Evolutionary conservation across 2,797 vertebrate genomes (phyloP).

Genomic region (Aplochiton taeniatus): DNA sequence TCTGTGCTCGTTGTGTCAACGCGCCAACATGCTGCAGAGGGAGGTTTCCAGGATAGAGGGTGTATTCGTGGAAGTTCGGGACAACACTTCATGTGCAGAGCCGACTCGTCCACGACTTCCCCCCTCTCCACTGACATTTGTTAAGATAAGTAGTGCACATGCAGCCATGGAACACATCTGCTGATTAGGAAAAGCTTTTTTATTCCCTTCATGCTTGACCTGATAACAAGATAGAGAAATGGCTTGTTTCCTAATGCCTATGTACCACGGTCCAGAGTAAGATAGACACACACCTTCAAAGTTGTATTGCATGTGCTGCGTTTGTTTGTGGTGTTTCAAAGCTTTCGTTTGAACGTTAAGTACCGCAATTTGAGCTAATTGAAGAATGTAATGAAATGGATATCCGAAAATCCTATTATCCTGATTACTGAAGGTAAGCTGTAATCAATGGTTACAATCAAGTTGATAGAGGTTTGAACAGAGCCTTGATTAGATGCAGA

Average conservation of each 20-base stretch:
- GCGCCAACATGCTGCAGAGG: not conserved
- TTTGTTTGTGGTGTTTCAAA: too few relatives aligned
- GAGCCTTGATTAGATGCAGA: slow-evolving; percentile 32
- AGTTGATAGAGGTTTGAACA: slow-evolving; percentile 23
- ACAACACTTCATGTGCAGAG: slow-evolving; percentile 31
- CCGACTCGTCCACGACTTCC: slow-evolving; percentile 15
- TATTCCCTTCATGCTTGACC: too few relatives aligned
- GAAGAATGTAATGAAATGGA: slow-evolving; percentile 18
- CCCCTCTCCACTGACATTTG: slow-evolving; percentile 32
- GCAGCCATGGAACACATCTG: slow-evolving; percentile 8
- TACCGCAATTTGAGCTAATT: slow-evolving; percentile 8
- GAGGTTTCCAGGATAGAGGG: slow-evolving; percentile 9
- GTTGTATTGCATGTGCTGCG: too few relatives aligned
- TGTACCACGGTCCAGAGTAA: too few relatives aligned
- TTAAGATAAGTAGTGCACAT: slow-evolving; percentile 11
- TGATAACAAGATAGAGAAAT: too few relatives aligned
- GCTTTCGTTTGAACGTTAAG: not conserved
- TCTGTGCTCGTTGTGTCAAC: not conserved
- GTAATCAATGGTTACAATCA: slow-evolving; percentile 39
- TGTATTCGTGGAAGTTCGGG: slow-evolving; percentile 27
- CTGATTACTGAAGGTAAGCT: slow-evolving; percentile 29
- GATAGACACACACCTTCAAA: too few relatives aligned
- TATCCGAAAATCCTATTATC: slow-evolving; percentile 20
- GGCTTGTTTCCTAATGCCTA: too few relatives aligned
- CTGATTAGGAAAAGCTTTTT: not conserved